A percentile compares a stretch with the other conserved stretches of the same genome.
These are phyloP conservation scores for Nasalis larvatus DNA, from an alignment of 2,113 vertebrate species.

Conservation along the genomic window DNA sequence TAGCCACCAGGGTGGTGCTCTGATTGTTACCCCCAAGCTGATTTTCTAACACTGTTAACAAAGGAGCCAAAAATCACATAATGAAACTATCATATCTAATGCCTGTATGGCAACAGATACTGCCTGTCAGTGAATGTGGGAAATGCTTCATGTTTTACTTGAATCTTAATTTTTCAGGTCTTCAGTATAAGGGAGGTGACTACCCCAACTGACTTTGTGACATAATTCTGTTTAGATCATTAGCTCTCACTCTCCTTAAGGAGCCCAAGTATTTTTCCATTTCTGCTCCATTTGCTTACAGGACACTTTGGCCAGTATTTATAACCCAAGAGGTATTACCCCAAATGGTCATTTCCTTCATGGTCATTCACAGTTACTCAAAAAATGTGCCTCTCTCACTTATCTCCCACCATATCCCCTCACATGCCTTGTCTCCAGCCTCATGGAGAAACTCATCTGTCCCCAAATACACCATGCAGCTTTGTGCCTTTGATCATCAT, in stretches of 20 bases:
- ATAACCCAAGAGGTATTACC: not conserved
- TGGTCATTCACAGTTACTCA: not conserved
- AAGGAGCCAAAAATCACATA: constrained; percentile 30
- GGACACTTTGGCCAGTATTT: not conserved
- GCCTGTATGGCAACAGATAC: not conserved
- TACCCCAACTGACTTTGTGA: not conserved
- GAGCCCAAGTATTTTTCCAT: not conserved
- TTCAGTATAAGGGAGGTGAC: not conserved
- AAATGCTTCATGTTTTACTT: constrained; percentile 45
- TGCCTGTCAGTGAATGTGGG: not conserved
- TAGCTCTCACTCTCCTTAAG: not conserved
- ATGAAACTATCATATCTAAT: not conserved
- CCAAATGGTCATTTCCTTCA: not conserved
- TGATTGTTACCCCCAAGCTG: not conserved
- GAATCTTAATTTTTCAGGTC: constrained; percentile 21
- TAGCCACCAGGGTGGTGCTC: not conserved
- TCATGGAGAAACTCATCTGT: not conserved
- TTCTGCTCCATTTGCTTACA: not conserved
- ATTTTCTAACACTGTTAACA: constrained; percentile 33
- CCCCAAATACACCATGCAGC: not conserved
- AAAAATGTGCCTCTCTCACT: not conserved
- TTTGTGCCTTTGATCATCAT: not conserved
- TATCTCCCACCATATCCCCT: not conserved
- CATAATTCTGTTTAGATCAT: not conserved
- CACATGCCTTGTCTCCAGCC: not conserved